These are phyloP conservation scores for Lineus longissimus DNA, from an alignment of 1,140 invertebrate species.

Conservation along the genomic window DNA sequence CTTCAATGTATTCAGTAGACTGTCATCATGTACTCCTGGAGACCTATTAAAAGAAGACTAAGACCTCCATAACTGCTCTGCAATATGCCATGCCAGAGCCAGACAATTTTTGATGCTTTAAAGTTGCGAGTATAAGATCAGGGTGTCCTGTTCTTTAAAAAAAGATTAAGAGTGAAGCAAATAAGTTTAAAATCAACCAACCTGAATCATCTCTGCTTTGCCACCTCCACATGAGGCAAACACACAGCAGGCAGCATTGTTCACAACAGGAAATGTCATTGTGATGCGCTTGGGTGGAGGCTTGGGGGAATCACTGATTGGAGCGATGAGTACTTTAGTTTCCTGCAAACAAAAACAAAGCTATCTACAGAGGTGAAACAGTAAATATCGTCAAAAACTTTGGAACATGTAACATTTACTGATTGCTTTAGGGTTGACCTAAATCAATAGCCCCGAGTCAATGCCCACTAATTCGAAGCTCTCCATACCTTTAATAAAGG, in stretches of 20 bases:
- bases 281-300: conserved; percentile 88
- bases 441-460: not conserved
- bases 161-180: too few species aligned
- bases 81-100: too few species aligned
- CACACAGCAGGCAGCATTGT: conserved; percentile 76
- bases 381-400: not conserved
- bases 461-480: not conserved
- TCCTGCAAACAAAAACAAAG: conserved; percentile 28
- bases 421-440: not conserved
- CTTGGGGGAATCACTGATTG: conserved; percentile 91
- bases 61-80: too few species aligned
- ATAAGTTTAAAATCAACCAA: conserved; percentile 40
- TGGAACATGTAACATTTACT: not conserved
- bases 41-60: too few species aligned
- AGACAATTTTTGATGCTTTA: too few species aligned
- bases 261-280: conserved; percentile 87
- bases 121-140: too few species aligned
- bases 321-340: conserved; percentile 67
- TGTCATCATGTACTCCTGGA: too few species aligned
- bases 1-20: too few species aligned
- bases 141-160: too few species aligned
- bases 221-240: conserved; percentile 78
- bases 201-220: conserved; percentile 88
- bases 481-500: conserved; percentile 51
- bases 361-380: not conserved